These are phyloP conservation scores for Calypte anna DNA, from an alignment of 2,113 vertebrate genomes.

Conservation along the genomic window DNA sequence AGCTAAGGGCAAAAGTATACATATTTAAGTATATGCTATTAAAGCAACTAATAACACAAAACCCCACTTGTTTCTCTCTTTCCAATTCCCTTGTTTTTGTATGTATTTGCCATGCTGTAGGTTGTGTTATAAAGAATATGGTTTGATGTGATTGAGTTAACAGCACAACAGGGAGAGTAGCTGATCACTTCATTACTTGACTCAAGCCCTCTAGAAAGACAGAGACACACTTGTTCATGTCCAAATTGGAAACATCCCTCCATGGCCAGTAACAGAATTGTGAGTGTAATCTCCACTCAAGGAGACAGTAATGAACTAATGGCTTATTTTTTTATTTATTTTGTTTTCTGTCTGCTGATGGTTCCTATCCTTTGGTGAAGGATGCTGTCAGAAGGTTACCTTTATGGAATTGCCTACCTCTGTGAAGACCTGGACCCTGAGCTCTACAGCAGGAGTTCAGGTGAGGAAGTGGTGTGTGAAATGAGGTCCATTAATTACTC, in stretches of 20 bases:
- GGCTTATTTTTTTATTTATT: background rate
- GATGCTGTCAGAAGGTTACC: slow-evolving; percentile 92
- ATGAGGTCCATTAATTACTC: slow-evolving; percentile 60
- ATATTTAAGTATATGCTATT: background rate
- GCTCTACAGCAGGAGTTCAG: slow-evolving; percentile 11
- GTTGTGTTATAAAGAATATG: background rate
- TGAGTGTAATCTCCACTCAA: rapidly evolving
- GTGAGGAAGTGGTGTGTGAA: slow-evolving; percentile 62
- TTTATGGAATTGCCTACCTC: slow-evolving; percentile 81
- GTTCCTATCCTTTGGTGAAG: slow-evolving; percentile 54
- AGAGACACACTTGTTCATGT: background rate
- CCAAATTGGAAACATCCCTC: background rate
- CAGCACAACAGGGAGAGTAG: background rate
- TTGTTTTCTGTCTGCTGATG: background rate
- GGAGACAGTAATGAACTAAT: background rate
- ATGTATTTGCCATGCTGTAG: rapidly evolving
- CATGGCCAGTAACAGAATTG: background rate
- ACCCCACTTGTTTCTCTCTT: background rate
- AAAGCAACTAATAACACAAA: background rate
- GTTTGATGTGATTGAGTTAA: background rate
- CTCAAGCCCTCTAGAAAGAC: background rate
- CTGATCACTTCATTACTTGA: background rate
- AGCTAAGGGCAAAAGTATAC: background rate
- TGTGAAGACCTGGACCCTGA: slow-evolving; percentile 59
- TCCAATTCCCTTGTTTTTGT: background rate